Evolutionary conservation across 2,888 invertebrate species (phyloP).

Genomic region (Caradrina clavipalpis): DNA sequence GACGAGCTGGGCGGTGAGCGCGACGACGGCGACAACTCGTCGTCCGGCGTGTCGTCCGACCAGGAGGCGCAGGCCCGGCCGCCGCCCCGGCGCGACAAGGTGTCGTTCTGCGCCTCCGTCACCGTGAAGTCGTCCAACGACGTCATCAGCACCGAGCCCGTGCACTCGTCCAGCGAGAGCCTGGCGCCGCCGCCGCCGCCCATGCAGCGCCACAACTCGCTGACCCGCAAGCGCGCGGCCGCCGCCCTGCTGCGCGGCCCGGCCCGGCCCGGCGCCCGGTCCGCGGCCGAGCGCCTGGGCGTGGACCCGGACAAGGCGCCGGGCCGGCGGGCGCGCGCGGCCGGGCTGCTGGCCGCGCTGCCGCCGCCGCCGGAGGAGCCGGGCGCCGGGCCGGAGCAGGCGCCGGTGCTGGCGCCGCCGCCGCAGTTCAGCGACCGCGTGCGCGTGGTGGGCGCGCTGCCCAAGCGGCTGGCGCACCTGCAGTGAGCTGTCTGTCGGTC

Average conservation of each 20-base stretch:
- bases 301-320: conserved; percentile 83
- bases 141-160: conserved; percentile 90
- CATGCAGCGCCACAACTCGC: conserved; percentile 92
- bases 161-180: conserved; percentile 88
- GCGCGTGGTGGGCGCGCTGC: conserved; percentile 96
- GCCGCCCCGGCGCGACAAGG: conserved; percentile 82
- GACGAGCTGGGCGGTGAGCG: conserved; percentile 93
- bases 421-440: conserved; percentile 97
- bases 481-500: conserved; percentile 69
- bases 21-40: conserved; percentile 97
- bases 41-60: conserved; percentile 96
- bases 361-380: conserved; percentile 95
- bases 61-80: conserved; percentile 91
- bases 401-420: conserved; percentile 95
- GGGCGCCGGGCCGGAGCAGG: conserved; percentile 68
- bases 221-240: conserved; percentile 91
- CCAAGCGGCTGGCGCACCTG: conserved; percentile 92
- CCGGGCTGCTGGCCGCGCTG: conserved; percentile 94
- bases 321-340: conserved; percentile 91
- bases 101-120: conserved; percentile 89
- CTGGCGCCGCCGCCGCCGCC: conserved; percentile 83
- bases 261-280: conserved; percentile 66
- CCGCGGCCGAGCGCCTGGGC: conserved; percentile 87
- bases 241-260: conserved; percentile 90
- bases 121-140: conserved; percentile 89